Base-by-base conservation (phyloP, 1,140 invertebrate species). In the Zeugodacus cucurbitae region DNA sequence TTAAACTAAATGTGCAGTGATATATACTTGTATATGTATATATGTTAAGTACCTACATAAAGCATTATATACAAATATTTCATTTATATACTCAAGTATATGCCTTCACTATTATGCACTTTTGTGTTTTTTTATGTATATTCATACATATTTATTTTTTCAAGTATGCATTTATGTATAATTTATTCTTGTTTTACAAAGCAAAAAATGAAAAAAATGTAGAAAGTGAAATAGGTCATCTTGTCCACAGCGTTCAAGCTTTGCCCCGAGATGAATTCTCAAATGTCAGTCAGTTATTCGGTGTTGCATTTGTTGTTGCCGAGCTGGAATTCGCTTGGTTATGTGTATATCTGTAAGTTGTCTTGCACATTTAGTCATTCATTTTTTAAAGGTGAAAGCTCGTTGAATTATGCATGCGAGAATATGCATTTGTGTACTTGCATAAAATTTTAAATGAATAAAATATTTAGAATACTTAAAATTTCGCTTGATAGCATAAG, bases 21-120 rank as follows among this genome's bases (percentile, higher is more conserved):
- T 22, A 82, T 82, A 82, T 11, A 82, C n/a, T n/a, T n/a, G n/a
- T n/a, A n/a, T n/a, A n/a, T n/a, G n/a, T 82, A 37, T 37, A 78
- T 44, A 78, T 11, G 20, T 74, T 44, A 78, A 3, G 20, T 74
- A 74, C 70, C 17, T 14, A 44, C 20, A 8, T 54, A 29, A 29
- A 70, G 5, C 8, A 62, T 62, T 62, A 34, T 74, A 74, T 74
- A 10, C 3, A 82, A n/a, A 82, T 10, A 48, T 29, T 26, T 70
- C 64, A 26, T 70, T 54, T 54, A 70, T 11, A 70, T 70, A 70
- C 32, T 5, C 22, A 22, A 7, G n/a, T 67, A 32, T 67, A 67
- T 11, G 2, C 32, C 11, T 70, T 2, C 58, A 26, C n/a, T 1
- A 26, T 8, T 62, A 62, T 32, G 64, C 64, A 17, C 14, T 29